Evolutionary conservation across 2,888 invertebrate species (phyloP).

Genomic region (Prosapia bicincta): DNA sequence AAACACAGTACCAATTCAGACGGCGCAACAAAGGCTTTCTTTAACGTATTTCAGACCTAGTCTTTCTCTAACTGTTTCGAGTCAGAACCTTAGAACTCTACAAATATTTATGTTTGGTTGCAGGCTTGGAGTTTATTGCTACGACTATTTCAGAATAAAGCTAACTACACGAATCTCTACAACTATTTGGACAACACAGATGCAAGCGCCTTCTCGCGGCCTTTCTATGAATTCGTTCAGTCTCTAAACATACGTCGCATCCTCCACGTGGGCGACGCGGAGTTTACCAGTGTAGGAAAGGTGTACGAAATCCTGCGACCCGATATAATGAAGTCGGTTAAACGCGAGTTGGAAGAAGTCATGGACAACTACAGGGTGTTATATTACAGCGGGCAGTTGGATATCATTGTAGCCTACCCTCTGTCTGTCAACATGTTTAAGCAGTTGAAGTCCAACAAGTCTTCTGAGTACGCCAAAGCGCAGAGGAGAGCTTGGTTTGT

Average conservation of each 20-base stretch:
- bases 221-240: slow-evolving; percentile 29
- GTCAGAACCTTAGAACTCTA: no score
- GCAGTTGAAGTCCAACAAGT: not conserved
- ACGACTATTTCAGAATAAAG: no score
- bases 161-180: not conserved
- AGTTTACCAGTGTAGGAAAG: slow-evolving; percentile 59
- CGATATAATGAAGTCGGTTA: slow-evolving; percentile 80
- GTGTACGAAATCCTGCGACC: slow-evolving; percentile 65
- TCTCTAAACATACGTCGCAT: slow-evolving; percentile 44
- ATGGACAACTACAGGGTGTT: slow-evolving; percentile 65
- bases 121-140: no score
- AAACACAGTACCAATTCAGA: no score
- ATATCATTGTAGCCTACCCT: slow-evolving; percentile 86
- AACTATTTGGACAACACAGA: not conserved
- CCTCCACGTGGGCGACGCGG: slow-evolving; percentile 79
- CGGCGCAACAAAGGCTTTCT: no score
- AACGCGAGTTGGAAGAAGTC: slow-evolving; percentile 65
- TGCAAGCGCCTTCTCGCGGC: not conserved
- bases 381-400: slow-evolving; percentile 85
- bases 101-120: no score
- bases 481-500: not conserved
- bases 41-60: no score
- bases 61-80: no score
- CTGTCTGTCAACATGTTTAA: slow-evolving; percentile 67
- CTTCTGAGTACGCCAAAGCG: not conserved